Conservation (phyloP, 2,113 vertebrate species). For the Phasianus colchicus region DNA sequence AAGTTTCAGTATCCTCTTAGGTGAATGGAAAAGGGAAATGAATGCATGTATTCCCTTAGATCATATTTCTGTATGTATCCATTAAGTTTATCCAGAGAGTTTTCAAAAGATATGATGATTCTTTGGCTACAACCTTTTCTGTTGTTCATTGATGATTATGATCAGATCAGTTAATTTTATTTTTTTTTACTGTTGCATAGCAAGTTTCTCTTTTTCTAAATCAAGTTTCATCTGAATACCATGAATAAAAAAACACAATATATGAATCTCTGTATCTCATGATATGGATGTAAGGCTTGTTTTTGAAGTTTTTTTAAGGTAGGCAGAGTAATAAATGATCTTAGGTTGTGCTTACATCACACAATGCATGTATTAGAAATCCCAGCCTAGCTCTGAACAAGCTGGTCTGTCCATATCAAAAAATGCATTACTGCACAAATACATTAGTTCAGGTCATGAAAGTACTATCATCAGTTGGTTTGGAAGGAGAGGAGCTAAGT, state of each 20-base stretch:
- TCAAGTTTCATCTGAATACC: not conserved
- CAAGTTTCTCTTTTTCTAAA: conserved; percentile 9
- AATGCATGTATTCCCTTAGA: conserved; percentile 64
- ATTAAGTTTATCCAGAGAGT: conserved; percentile 19
- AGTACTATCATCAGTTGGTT: not conserved
- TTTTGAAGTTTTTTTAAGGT: not conserved
- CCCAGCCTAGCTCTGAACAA: not conserved
- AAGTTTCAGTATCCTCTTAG: conserved; percentile 43
- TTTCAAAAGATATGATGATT: conserved; percentile 6
- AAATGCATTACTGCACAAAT: not conserved
- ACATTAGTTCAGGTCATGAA: not conserved
- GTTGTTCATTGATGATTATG: not conserved
- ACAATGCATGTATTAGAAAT: not conserved
- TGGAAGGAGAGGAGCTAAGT: not conserved
- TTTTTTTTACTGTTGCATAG: not conserved
- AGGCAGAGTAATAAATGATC: not conserved
- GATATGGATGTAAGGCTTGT: not conserved
- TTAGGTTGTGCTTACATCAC: not conserved
- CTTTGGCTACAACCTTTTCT: not conserved
- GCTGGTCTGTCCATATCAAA: not conserved
- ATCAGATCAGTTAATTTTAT: conserved; percentile 39
- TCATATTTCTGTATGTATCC: not conserved
- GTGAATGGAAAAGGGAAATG: conserved; percentile 24
- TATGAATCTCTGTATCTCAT: not conserved
- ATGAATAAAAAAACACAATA: not conserved